Evolutionary conservation across 2,888 invertebrate species (phyloP).

Genomic region (Epsilonema sp.): DNA sequence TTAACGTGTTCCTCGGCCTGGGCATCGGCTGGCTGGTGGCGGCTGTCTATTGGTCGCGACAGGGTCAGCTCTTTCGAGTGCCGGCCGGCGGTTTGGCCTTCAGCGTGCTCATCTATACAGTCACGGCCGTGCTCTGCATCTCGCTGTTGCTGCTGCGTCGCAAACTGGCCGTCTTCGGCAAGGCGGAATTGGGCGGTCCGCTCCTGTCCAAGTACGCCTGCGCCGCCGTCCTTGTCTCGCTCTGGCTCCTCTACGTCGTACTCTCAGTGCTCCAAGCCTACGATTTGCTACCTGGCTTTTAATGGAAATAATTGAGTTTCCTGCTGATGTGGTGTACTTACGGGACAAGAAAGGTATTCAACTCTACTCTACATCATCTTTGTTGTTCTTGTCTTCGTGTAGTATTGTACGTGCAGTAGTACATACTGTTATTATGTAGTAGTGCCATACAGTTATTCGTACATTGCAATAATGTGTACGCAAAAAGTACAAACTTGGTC

Average conservation of each 20-base stretch:
- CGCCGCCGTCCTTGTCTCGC: slow-evolving; percentile 27
- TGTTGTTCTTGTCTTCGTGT: too few relatives aligned
- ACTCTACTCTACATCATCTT: too few relatives aligned
- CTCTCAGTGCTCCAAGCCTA: slow-evolving; percentile 31
- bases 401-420: too few relatives aligned
- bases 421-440: too few relatives aligned
- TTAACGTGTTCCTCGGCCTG: slow-evolving; percentile 42
- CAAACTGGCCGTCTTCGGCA: slow-evolving; percentile 32
- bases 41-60: slow-evolving; percentile 33
- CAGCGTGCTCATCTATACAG: slow-evolving; percentile 38
- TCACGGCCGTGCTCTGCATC: slow-evolving; percentile 34
- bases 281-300: slow-evolving; percentile 1
- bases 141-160: slow-evolving; percentile 34
- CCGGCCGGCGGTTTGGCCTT: slow-evolving; percentile 32
- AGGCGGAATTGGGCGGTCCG: slow-evolving; percentile 39
- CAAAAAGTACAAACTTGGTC: too few relatives aligned
- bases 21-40: slow-evolving; percentile 42
- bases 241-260: slow-evolving; percentile 37
- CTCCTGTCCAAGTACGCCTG: slow-evolving; percentile 27
- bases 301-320: too few relatives aligned
- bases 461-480: too few relatives aligned
- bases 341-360: too few relatives aligned
- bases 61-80: slow-evolving; percentile 30
- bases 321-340: too few relatives aligned
- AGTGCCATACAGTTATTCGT: too few relatives aligned